Evolutionary conservation across 2,797 vertebrate genomes (phyloP).

Genomic region (Diplodus puntazzo): DNA sequence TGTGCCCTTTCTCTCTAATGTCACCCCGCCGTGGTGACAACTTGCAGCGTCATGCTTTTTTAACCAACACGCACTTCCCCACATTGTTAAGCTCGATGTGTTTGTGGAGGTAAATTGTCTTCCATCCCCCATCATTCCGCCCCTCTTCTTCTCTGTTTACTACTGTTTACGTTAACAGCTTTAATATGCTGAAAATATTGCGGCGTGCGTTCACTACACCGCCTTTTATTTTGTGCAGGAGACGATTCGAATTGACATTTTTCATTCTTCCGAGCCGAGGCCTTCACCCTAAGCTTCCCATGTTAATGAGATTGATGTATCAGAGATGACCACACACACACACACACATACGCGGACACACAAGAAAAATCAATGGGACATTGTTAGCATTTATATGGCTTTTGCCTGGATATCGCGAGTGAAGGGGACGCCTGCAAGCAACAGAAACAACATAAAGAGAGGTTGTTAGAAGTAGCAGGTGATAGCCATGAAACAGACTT

Average conservation of each 20-base stretch:
- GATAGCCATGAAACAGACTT: constrained; percentile 49
- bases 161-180: constrained; percentile 48
- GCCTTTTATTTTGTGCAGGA: constrained; percentile 43
- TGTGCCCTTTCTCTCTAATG: constrained; percentile 49
- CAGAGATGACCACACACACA: constrained; percentile 47
- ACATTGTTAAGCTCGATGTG: constrained; percentile 26
- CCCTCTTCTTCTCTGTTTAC: constrained; percentile 41
- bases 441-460: constrained; percentile 37
- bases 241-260: constrained; percentile 64
- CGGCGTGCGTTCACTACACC: constrained; percentile 20
- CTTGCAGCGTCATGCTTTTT: constrained; percentile 7
- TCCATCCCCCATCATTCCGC: not conserved
- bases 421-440: constrained; percentile 52
- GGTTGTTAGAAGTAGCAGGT: constrained; percentile 48
- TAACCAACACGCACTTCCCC: constrained; percentile 5
- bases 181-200: constrained; percentile 56
- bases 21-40: constrained; percentile 27
- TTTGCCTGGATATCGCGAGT: constrained; percentile 63
- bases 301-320: constrained; percentile 74
- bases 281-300: constrained; percentile 33
- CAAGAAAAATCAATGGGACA: constrained; percentile 71
- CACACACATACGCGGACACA: constrained; percentile 3
- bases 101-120: constrained; percentile 32
- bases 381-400: constrained; percentile 80
- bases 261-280: constrained; percentile 55